phyloP scores from a whole-genome alignment of 2,888 invertebrate genomes.

The Odontocolon sp. region DNA sequence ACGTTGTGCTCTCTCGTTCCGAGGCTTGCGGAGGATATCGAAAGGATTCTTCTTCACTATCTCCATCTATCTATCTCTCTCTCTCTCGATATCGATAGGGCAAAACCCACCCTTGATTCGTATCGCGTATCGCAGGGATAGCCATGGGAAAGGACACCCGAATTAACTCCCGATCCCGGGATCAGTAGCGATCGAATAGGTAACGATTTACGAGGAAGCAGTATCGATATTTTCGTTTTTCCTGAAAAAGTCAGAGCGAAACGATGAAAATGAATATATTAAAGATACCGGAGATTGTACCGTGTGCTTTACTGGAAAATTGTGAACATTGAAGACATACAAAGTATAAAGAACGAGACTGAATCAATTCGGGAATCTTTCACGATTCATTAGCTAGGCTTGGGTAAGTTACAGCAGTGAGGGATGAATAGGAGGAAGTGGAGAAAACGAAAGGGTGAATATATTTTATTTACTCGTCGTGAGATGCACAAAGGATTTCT shows the following conservation, averaged over 20 bases:
- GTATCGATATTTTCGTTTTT: background rate
- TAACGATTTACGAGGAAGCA: background rate
- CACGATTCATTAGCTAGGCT: constrained; percentile 13
- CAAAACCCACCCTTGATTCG: constrained; percentile 50
- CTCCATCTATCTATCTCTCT: too few species aligned
- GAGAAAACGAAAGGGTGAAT: background rate
- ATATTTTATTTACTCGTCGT: constrained; percentile 32
- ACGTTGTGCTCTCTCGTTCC: constrained; percentile 37
- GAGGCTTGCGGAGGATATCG: constrained; percentile 61
- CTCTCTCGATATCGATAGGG: constrained; percentile 37
- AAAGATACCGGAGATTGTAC: too few species aligned
- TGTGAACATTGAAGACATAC: too few species aligned
- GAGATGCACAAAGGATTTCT: constrained; percentile 37
- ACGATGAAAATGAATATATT: too few species aligned
- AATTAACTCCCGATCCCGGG: constrained; percentile 36
- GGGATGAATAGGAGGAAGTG: constrained; percentile 11
- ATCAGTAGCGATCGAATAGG: constrained; percentile 23
- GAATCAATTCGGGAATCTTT: too few species aligned
- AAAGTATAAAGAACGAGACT: too few species aligned
- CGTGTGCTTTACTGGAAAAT: too few species aligned
- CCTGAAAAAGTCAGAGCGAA: background rate
- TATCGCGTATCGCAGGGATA: constrained; percentile 48
- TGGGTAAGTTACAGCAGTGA: constrained; percentile 20
- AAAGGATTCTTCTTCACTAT: constrained; percentile 69
- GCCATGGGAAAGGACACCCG: constrained; percentile 9